These are phyloP conservation scores for Listronotus oregonensis DNA, from an alignment of 1,140 invertebrate species.

Conservation along the genomic window DNA sequence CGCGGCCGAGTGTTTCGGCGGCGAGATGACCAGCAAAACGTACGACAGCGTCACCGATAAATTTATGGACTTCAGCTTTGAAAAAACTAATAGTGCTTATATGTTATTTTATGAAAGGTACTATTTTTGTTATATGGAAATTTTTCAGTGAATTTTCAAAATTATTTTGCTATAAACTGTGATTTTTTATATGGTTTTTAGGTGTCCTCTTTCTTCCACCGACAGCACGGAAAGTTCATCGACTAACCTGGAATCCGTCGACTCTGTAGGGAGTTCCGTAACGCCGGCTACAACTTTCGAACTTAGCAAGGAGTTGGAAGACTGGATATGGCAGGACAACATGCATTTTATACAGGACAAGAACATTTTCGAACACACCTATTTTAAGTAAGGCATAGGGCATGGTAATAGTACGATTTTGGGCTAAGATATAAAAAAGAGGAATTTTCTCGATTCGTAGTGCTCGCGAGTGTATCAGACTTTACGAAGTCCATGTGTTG, in stretches of 20 bases:
- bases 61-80: slow-evolving; percentile 96
- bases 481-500: too few relatives aligned
- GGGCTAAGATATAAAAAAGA: too few relatives aligned
- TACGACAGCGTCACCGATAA: slow-evolving; percentile 96
- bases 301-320: slow-evolving; percentile 79
- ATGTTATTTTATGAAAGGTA: slow-evolving; percentile 94
- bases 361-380: slow-evolving; percentile 94
- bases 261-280: slow-evolving; percentile 40
- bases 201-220: slow-evolving; percentile 16
- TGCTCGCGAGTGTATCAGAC: too few relatives aligned
- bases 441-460: too few relatives aligned
- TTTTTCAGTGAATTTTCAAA: too few relatives aligned
- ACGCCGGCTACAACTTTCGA: slow-evolving; percentile 57
- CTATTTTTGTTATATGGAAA: slow-evolving; percentile 48
- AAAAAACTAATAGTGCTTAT: slow-evolving; percentile 96
- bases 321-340: slow-evolving; percentile 96
- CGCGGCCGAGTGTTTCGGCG: slow-evolving; percentile 93
- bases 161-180: neutral
- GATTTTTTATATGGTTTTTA: slow-evolving; percentile 4
- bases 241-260: slow-evolving; percentile 54
- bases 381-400: slow-evolving; percentile 76
- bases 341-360: slow-evolving; percentile 93
- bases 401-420: too few relatives aligned
- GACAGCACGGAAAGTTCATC: slow-evolving; percentile 45
- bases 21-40: slow-evolving; percentile 96